Evolutionary conservation across 2,113 vertebrate genomes (phyloP), one percentile per base, ranked within the genome.

Genomic region (Shinisaurus crocodilurus): DNA sequence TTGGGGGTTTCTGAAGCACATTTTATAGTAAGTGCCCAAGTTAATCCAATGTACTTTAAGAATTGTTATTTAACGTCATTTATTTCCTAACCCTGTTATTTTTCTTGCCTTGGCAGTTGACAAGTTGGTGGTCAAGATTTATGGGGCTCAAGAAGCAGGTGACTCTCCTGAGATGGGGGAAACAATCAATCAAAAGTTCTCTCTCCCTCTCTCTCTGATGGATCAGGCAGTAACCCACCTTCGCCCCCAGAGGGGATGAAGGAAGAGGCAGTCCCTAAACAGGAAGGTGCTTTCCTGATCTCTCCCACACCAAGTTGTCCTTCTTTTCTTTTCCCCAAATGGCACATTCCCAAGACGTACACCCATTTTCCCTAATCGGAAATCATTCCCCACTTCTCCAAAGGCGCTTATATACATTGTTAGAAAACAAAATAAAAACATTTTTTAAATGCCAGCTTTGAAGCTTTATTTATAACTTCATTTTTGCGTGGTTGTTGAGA

Each of bases 401-500:
- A 43, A 76, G 18, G 37, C 74, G 23, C 37, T 8, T 6, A 43
- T 23, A 43, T 76, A 25, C 3, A 43, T 76, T 76, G 29, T 69
- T 32, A 8, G 29, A 69, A 69, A 32, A 69, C 1, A 29, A 54
- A 69, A 69, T 63, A 63, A 63, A n/a, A 63, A 23, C 18, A 10
- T 32, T 69, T 65, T 69, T 32, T 43, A 76, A 43, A 43, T 9
- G 18, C 18, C 43, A 37, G 74, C 25, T 76, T 76, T 76, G 74
- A 76, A 76, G 25, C 2, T 1, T 2, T 37, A 1, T 76, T 1
- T 9, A 18, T n/a, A n/a, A n/a, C n/a, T n/a, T n/a, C 15, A 3
- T 63, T 20, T 63, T 63, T 20, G 15, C 18, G n/a, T 74, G 1
- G 13, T 37, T 20, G 60, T 23, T 63, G 57, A 12, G 48, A 48